These are phyloP conservation scores for Strix aluco DNA, from an alignment of 2,113 vertebrate genomes.

Conservation along the genomic window DNA sequence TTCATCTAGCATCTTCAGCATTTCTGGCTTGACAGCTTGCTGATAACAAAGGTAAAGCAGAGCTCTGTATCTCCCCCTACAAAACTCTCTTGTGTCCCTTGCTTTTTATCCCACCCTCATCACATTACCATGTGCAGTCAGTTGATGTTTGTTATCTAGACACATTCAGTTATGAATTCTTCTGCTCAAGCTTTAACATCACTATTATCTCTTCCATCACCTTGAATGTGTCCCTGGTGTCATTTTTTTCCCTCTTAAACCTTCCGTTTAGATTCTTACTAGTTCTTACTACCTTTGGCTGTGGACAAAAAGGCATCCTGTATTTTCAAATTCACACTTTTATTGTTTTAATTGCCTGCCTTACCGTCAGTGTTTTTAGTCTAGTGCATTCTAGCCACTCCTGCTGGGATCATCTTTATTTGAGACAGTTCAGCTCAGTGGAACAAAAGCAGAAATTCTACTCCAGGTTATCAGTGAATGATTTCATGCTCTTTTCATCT, in stretches of 20 bases:
- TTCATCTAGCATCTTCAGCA: neutral
- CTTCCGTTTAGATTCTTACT: neutral
- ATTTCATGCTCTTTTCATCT: neutral
- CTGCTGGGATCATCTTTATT: neutral
- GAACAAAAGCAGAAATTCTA: neutral
- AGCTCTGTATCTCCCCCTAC: neutral
- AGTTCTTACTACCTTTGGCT: neutral
- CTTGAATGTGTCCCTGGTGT: neutral
- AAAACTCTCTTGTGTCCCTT: neutral
- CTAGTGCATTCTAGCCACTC: neutral
- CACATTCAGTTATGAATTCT: neutral
- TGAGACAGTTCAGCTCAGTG: neutral
- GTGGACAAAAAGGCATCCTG: neutral
- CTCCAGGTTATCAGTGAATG: neutral
- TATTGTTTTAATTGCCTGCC: neutral
- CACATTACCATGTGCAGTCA: neutral
- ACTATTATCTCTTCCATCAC: neutral
- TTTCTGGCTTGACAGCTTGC: slow-evolving; percentile 16
- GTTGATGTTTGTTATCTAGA: slow-evolving; percentile 2
- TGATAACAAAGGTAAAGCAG: slow-evolving; percentile 31
- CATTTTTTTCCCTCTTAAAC: neutral
- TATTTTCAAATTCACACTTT: neutral
- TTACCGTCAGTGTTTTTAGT: neutral
- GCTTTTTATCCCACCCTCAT: neutral
- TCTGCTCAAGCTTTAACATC: neutral